Base-by-base conservation (phyloP, 2,113 vertebrate genomes). In the Ameiurus melas region DNA sequence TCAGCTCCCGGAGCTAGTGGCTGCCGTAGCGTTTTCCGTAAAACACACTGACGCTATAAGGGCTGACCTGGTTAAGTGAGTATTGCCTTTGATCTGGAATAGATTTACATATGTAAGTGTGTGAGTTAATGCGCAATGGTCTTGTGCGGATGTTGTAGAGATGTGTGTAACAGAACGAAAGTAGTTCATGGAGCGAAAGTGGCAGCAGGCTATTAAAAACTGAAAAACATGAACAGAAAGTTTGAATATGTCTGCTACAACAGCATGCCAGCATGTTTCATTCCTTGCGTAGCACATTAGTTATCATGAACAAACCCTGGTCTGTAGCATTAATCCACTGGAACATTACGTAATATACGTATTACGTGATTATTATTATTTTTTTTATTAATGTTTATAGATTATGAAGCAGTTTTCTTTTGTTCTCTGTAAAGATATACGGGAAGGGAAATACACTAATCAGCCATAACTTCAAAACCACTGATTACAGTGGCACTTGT, bases 11-110 rank as follows among this genome's bases (percentile, higher is more conserved):
- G 92, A 85, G 89, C 78, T 92, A 89, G 91, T 92, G 91, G 94
- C 94, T 94, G 90, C 91, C 88, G 51, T 58, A 84, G 64, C 55
- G 51, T n/a, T 94, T 94, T 93, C 92, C 92, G 91, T 89, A 90
- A 92, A 92, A 90, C 93, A 93, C 92, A 92, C 91, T 94, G 94
- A 94, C 93, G 86, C 87, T 89, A 91, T 90, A 90, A 92, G 89
- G 84, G 94, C 91, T 93, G 93, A 93, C 86, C 93, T 93, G 91
- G 91, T 95, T 92, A 93, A 92, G 82, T 89, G 92, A 91, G 84
- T 73, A 87, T 60, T 80, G 88, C 89, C 91, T 92, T 93, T 91
- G 85, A 84, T 88, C 79, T 87, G 87, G 30, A 86, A 86, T 85
- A 71, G 70, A 90, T 88, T 85, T 85, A 80, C 82, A 88, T 85